Base-by-base conservation (phyloP, 2,113 vertebrate genomes). In the Xenus cinereus region DNA sequence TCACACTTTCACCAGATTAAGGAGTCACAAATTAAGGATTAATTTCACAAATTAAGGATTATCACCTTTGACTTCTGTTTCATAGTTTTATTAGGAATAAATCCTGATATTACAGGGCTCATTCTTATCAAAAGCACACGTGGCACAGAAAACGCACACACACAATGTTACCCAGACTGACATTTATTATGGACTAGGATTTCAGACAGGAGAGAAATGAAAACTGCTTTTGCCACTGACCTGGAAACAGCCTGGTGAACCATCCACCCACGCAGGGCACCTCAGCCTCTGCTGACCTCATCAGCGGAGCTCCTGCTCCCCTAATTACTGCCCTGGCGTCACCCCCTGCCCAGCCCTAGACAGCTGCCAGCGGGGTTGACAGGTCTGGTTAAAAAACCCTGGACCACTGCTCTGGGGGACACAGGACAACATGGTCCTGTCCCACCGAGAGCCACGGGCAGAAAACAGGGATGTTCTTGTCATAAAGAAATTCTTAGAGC, bases 151-250 rank as follows among this genome's bases (percentile, higher is more conserved):
- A 91, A 93, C 60, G 73, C 90, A 56, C 2, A 74, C 43, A 37
- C 53, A 66, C 39, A 37, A 8, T 84, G 82, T 91, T 69, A 93
- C 37, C 37, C 74, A 91, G 92, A 89, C 30, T 89, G 45, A 80
- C 84, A 54, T 95, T 95, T 93, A 95, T 94, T 93, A 75, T 22
- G 62, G 84, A 75, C 46, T 68, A 18, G 14, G 67, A 66, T 78
- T 95, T 84, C 60, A 45, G 45, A 90, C 56, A 90, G 57, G n/a
- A 95, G 43, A 95, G 73, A 95, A 96, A 87, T 64, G 24, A 79
- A 90, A 92, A 53, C 53, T 78, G 54, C 7, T 96, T 79, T 68
- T 82, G 53, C 50, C 48, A 81, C 78, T 89, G 91, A 88, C 63
- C 51, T 90, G 64, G 81, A 77, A 94, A 72, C 18, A 91, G 63